These are phyloP conservation scores for Hipposideros larvatus DNA, from an alignment of 2,797 vertebrate genomes.

Conservation along the genomic window DNA sequence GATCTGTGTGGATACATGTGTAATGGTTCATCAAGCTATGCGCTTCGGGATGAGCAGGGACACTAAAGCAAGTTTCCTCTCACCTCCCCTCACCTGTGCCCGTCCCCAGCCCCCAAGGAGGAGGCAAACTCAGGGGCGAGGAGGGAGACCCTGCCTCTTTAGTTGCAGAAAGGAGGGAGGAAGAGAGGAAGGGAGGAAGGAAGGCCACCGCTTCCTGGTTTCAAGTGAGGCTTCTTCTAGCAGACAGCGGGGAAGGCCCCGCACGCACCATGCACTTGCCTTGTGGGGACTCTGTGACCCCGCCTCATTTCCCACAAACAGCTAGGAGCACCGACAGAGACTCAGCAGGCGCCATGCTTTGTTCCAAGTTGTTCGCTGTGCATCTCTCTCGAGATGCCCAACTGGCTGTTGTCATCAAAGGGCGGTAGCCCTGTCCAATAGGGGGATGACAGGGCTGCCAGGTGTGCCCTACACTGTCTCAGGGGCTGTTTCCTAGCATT, in stretches of 20 bases:
- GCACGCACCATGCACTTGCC: fast-evolving
- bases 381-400: not conserved
- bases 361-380: not conserved
- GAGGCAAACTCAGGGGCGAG: not conserved
- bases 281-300: not conserved
- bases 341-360: not conserved
- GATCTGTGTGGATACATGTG: not conserved
- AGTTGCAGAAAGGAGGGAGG: not conserved
- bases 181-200: not conserved
- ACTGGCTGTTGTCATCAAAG: not conserved
- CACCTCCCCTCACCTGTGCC: not conserved
- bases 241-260: not conserved
- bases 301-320: not conserved
- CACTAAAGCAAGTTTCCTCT: not conserved
- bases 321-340: not conserved
- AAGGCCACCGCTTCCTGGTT: not conserved
- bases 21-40: not conserved
- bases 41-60: not conserved
- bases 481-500: not conserved
- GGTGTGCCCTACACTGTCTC: fast-evolving
- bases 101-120: not conserved
- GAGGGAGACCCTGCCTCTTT: not conserved
- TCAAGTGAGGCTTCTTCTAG: not conserved
- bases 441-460: fast-evolving
- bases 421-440: not conserved